Percentiles rank a stretch among this genome's conserved stretches.
phyloP scores from a whole-genome alignment of 2,888 invertebrate genomes.

The Latheticus oryzae region DNA sequence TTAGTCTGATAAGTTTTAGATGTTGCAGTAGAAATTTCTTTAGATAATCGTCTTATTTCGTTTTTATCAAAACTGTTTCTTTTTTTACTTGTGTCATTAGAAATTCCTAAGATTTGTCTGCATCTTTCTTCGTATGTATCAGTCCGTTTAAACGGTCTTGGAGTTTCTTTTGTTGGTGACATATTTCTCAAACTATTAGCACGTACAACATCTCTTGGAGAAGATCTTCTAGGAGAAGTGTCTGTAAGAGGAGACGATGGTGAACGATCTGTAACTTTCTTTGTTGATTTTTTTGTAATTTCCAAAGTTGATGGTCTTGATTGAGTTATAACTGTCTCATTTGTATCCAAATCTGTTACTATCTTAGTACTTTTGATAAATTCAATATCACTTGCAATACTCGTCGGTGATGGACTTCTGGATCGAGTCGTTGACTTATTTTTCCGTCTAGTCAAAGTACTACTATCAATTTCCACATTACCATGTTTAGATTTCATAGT shows the following conservation, averaged over 20 bases:
- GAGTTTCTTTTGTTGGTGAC: conserved; percentile 37
- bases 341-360: conserved; percentile 61
- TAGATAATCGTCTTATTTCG: conserved; percentile 13
- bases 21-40: conserved; percentile 7
- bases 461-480: conserved; percentile 46
- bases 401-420: conserved; percentile 55
- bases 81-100: conserved; percentile 59
- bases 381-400: conserved; percentile 69
- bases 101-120: conserved; percentile 76
- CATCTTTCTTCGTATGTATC: conserved; percentile 82
- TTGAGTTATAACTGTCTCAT: conserved; percentile 43
- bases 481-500: conserved; percentile 19
- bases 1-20: conserved; percentile 24
- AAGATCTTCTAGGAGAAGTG: conserved; percentile 33
- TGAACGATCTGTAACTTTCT: conserved; percentile 57
- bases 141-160: conserved; percentile 70
- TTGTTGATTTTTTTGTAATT: conserved; percentile 51
- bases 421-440: conserved; percentile 50
- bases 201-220: conserved; percentile 22
- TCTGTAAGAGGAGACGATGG: conserved; percentile 57
- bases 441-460: conserved; percentile 53
- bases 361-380: conserved; percentile 57
- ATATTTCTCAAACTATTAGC: conserved; percentile 38
- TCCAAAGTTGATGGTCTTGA: conserved; percentile 52
- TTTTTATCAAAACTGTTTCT: conserved; percentile 46